phyloP scores from a whole-genome alignment of 2,797 vertebrate species.

The Lophotriccus pileatus region DNA sequence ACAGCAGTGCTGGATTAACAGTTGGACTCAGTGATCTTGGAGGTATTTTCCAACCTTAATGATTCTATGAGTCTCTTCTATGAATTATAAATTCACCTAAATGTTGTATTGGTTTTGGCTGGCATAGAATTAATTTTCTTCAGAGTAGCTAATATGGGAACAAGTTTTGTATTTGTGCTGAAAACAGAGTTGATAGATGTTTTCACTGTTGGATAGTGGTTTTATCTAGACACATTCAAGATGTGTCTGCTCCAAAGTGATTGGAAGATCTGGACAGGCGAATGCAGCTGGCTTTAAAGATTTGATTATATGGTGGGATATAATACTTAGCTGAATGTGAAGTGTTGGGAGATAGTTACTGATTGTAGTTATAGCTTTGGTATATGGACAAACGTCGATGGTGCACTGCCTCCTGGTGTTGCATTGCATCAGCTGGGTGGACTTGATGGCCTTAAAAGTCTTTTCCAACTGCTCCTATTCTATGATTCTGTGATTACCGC shows the following conservation, averaged over 20 bases:
- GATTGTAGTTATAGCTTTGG: neutral
- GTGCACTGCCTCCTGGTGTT: neutral
- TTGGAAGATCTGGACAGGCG: neutral
- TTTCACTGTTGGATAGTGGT: neutral
- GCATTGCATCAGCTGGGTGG: neutral
- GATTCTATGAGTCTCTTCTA: neutral
- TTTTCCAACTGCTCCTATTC: neutral
- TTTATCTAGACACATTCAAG: neutral
- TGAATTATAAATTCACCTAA: neutral
- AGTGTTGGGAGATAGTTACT: neutral
- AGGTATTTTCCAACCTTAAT: neutral
- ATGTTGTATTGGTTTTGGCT: neutral
- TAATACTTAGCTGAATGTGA: neutral
- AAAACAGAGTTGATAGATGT: neutral
- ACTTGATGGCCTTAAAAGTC: neutral
- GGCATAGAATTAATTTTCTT: neutral
- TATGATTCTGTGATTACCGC: neutral
- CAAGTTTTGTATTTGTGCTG: neutral
- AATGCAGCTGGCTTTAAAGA: neutral
- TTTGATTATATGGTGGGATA: neutral
- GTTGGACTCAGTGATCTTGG: neutral
- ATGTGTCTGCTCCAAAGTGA: neutral
- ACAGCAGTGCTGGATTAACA: neutral
- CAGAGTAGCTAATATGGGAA: neutral
- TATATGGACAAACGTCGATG: accelerated